Conservation (phyloP, 1,140 invertebrate genomes). For the Conopomorpha cramerella region DNA sequence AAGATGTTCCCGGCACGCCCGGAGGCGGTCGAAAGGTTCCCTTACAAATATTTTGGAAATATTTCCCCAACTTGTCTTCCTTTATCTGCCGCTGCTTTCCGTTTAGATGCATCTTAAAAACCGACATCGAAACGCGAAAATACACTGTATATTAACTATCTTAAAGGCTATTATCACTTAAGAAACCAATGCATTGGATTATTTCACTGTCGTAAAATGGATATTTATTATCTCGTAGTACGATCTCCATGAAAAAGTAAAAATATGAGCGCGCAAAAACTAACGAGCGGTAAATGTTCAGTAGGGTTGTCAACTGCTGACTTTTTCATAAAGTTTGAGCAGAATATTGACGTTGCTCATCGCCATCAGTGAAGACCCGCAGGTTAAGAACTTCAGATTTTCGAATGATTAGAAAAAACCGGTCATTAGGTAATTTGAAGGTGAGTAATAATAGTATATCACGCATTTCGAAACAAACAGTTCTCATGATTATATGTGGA, state of each 20-base stretch:
- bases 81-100: constrained; percentile 58
- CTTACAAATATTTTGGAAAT: constrained; percentile 60
- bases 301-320: constrained; percentile 33
- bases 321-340: too few species aligned
- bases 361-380: background rate
- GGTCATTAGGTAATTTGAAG: background rate
- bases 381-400: too few species aligned
- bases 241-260: constrained; percentile 55
- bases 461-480: background rate
- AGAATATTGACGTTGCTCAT: background rate
- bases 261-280: constrained; percentile 48
- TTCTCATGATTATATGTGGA: background rate
- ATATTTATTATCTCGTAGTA: constrained; percentile 43
- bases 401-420: background rate
- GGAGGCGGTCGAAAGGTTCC: constrained; percentile 22
- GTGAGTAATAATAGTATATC: background rate
- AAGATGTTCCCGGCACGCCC: constrained; percentile 13
- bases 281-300: constrained; percentile 11
- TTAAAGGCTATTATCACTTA: constrained; percentile 8
- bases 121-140: constrained; percentile 1
- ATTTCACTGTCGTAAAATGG: constrained; percentile 6
- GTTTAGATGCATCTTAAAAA: constrained; percentile 36
- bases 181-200: background rate
- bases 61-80: constrained; percentile 55
- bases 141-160: background rate